These are phyloP conservation scores for Drosophila borborema DNA, from an alignment of 2,888 invertebrate species.

Conservation along the genomic window DNA sequence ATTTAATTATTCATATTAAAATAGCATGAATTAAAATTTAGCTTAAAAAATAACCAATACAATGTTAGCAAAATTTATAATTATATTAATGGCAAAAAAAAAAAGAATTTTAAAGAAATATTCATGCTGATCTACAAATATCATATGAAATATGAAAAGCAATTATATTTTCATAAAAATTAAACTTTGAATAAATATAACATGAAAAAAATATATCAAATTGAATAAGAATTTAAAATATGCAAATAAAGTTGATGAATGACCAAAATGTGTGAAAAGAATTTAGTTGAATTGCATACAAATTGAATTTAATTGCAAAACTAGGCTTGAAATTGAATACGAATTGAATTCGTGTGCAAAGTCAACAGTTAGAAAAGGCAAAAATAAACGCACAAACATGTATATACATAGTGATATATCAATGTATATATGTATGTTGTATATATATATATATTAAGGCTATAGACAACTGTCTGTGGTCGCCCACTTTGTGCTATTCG, in stretches of 20 bases:
- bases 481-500: constrained; percentile 30
- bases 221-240: constrained; percentile 3
- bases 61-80: neutral
- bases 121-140: neutral
- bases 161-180: neutral
- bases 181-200: neutral
- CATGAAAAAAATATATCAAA: neutral
- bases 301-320: constrained; percentile 8
- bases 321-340: constrained; percentile 25
- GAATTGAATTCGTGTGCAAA: constrained; percentile 22
- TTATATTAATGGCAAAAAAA: too few species aligned
- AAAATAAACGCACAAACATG: neutral
- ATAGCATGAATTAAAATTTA: neutral
- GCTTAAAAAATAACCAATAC: neutral
- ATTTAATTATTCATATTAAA: neutral
- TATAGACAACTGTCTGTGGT: neutral
- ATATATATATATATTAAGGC: neutral
- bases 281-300: neutral
- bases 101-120: neutral
- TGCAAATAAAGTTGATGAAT: constrained; percentile 2
- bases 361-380: constrained; percentile 26
- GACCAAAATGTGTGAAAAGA: neutral
- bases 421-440: neutral
- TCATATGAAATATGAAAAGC: neutral
- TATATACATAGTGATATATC: neutral